These are phyloP conservation scores for Salvator merianae DNA, from an alignment of 2,113 vertebrate species.

Conservation along the genomic window DNA sequence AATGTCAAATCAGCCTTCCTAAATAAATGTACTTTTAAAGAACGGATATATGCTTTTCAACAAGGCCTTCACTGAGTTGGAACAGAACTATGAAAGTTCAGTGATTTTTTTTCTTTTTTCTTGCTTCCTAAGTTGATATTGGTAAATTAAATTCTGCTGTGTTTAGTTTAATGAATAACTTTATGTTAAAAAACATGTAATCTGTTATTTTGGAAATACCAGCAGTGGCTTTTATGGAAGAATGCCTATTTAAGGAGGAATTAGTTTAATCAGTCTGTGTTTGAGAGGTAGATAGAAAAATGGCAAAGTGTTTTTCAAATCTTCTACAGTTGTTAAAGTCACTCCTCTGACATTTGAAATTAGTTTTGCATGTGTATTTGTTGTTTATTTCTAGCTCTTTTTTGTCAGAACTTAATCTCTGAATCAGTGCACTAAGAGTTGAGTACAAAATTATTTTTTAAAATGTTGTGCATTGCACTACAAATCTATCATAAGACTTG, in stretches of 20 bases:
- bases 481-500: too few relatives aligned
- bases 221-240: neutral
- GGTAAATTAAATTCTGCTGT: neutral
- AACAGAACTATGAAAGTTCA: neutral
- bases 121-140: neutral
- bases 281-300: neutral
- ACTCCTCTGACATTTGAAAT: neutral
- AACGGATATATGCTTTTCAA: neutral
- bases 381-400: neutral
- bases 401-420: neutral
- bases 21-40: neutral
- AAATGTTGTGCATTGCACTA: neutral
- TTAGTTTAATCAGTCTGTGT: neutral
- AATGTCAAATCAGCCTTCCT: neutral
- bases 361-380: neutral
- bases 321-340: neutral
- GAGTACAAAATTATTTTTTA: neutral
- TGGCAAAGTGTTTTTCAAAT: neutral
- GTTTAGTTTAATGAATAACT: neutral
- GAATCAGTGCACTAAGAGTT: constrained; percentile 12
- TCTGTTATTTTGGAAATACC: neutral
- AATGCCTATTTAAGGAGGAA: neutral
- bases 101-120: neutral
- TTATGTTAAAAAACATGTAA: neutral
- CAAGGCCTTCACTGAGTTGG: neutral